Evolutionary conservation across 2,797 vertebrate genomes (phyloP), one percentile per base, ranked within the genome.

Genomic region (Threskiornis aethiopicus): DNA sequence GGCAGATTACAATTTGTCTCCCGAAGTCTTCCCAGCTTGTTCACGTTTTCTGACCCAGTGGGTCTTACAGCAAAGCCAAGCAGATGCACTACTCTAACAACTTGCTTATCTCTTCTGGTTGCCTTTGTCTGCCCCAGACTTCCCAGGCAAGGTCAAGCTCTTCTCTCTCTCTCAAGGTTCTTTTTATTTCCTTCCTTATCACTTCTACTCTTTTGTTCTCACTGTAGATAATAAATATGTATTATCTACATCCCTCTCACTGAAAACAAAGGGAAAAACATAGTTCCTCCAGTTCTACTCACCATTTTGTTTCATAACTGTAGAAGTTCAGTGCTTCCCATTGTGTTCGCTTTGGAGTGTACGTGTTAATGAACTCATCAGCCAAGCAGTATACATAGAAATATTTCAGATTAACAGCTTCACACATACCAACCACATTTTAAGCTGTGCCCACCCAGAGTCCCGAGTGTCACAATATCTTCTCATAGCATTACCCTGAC

Each of bases 281-380:
- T 14, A 76, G 33, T 42, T 89, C 11, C 6, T 69, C 15, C 10
- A 8, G 28, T 35, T 89, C 18, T 72, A 35, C 11, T 87, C 1
- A 2, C 35, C 1, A 0, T 13, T 67, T 62, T 73, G 3, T 64
- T 71, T 17, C 42, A 10, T 13, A 70, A 9, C 1, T 58, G 25
- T 15, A 31, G 6, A 49, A 84, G 16, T 9, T 89, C 47, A 49
- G 33, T 16, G 33, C 21, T 83, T 62, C 17, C 25, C 21, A 6
- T 29, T 70, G 24, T 46, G 42, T 90, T 52, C 4, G 2, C 16
- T 47, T 71, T 67, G 25, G 22, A 57, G 31, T 5, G 8, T 31
- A 10, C 11, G 16, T 2, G 6, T 35, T 28, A 49, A 69, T 0
- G 0, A 83, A 26, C 24, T 70, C 4, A 1, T 18, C n/a, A 55